Evolutionary conservation across 2,113 vertebrate species (phyloP), one percentile per base, ranked within the genome.

Genomic region (Grammomys dolichurus): DNA sequence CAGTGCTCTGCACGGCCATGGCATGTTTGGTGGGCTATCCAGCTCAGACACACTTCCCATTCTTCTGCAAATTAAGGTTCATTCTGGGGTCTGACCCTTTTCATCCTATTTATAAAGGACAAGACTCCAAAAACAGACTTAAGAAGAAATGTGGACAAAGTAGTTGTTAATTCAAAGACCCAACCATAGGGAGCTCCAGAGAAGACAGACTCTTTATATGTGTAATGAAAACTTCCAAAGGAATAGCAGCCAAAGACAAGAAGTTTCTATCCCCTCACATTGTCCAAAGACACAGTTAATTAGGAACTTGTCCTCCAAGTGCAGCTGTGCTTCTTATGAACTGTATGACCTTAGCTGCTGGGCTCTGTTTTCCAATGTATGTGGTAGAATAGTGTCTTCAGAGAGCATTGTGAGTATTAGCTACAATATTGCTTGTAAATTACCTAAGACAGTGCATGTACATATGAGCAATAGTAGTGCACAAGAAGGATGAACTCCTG

Each of bases 21-120:
- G 22, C 12, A 9, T 26, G 17, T 70, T 65, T 36, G 17, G 70
- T 67, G 43, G 67, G 69, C 28, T 43, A 40, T 67, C 65, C 36
- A 5, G 2, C 16, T 1, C 19, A 10, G 26, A 48, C 22, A 0
- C 1, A 77, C 54, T 72, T 91, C 36, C 58, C 51, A 20, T 65
- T 81, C 93, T 82, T 96, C 92, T 67, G 69, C 54, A 90, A 40
- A 31, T 12, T 72, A 24, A 67, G 22, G 24, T 90, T 93, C n/a
- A 5, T 72, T 87, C 92, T 89, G 22, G 60, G 58, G 86, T 43
- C 54, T 78, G 84, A 73, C 92, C 33, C 75, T 87, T 36, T 90
- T 73, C 73, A 48, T 96, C 63, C 58, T 87, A 36, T 91, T 93
- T 94, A 86, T 54, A 96, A 96, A 95, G 82, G 43, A 60, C 67